Evolutionary conservation across 2,888 invertebrate species (phyloP), one percentile per base, ranked within the genome.

Genomic region (Scaptomyza reducta): DNA sequence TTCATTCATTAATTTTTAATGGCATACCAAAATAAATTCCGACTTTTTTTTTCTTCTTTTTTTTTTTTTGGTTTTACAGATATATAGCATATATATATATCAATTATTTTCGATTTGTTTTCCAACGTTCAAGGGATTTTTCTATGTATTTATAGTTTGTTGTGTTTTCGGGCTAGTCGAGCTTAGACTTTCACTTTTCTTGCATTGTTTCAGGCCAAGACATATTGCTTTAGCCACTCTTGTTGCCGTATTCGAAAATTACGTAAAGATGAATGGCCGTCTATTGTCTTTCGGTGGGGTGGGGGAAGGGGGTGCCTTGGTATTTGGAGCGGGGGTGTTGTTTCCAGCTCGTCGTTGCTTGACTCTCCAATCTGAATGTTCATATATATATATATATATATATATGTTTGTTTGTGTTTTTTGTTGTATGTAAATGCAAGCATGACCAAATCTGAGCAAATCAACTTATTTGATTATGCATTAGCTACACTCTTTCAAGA

Each of bases 251-350:
- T 85, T 76, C 38, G 54, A 60, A 81, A 87, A 82, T 82, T 82
- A 87, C 82, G 86, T 87, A 85, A 82, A 82, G 88, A 76, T 87
- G 88, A 82, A 82, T 87, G 86, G 72, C 70, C 75, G 82, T 66
- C 87, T 78, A 87, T 81, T 81, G 81, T 81, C 50, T 81, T 33
- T 16, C 59, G 27, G 29, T 5, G 6, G 10, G 31, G 10, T 10
- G 3, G 9, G 9, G 6, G 10, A 10, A 2, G 31, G 3, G 9
- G 9, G 31, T 10, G 31, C 31, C 53, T 25, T 66, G 84, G 84
- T 70, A 77, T 79, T 70, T 57, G 18, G 64, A 80, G 70, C 71
- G 81, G 9, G 82, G 82, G 79, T 58, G 86, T 16, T 29, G 13
- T 13, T n/a, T 65, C 79, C 35, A n/a, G 35, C 1, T 35, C 7